Base-by-base conservation (phyloP, 2,888 invertebrate species). In the Stenodema calcarata region DNA sequence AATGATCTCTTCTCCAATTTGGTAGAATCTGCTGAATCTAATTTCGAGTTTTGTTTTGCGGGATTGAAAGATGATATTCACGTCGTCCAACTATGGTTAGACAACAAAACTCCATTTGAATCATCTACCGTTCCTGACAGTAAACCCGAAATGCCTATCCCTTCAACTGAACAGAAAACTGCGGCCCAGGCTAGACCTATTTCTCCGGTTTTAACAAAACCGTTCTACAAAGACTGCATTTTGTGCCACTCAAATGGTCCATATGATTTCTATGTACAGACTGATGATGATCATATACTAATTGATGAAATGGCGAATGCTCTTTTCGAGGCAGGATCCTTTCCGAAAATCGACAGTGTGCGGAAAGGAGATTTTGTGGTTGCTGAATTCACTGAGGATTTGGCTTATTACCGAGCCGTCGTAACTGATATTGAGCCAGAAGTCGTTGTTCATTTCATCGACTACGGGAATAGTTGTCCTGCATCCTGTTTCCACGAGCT, bases 211-310 rank as follows among this genome's bases (percentile, higher is more conserved):
- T 6, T 84, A 1, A 30, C 30, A 23, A 84, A 84, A 84, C 16
- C 50, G 12, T 9, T 84, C 4, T 84, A 84, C 75, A 70, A 84
- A 47, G 44, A 84, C 47, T 84, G 84, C 18, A 18, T 30, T 44
- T 16, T 84, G 0, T 94, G 94, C 89, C 94, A 94, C 89, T 92
- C 94, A 0, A 94, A 94, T 89, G 94, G 94, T 0, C 93, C 94
- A 0, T 93, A 93, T 30, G 95, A 96, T 88, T 96, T 96, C 90
- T 96, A 95, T 91, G 92, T 96, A 9, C 96, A 95, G 89, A 91
- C 94, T 88, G 95, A 95, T 89, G 93, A 94, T n/a, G 92, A 92
- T 16, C 91, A n/a, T 92, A 93, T 6, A 91, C 92, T 0, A 92
- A 92, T 82, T 94, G 85, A 86, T 14, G 81, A 86, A 80, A 73